These are phyloP conservation scores for Pitta sordida DNA, from an alignment of 2,113 vertebrate species.

Conservation along the genomic window DNA sequence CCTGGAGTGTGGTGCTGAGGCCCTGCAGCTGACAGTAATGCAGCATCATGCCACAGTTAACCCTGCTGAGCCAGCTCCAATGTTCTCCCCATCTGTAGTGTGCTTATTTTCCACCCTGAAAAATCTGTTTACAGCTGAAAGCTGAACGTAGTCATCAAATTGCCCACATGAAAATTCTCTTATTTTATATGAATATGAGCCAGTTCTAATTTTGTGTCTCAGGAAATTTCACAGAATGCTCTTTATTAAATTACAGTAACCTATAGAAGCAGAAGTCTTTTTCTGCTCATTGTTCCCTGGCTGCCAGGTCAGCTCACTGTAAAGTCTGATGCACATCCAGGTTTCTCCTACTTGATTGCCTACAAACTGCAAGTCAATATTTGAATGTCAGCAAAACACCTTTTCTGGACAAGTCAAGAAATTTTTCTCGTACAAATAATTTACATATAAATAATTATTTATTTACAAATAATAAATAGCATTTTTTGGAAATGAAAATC, in stretches of 20 bases:
- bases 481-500: background rate
- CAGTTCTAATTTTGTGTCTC: background rate
- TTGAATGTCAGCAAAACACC: background rate
- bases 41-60: constrained; percentile 58
- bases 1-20: constrained; percentile 36
- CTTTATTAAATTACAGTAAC: background rate
- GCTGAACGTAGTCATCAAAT: background rate
- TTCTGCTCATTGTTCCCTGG: background rate
- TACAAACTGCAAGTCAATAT: background rate
- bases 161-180: background rate
- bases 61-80: constrained; percentile 57
- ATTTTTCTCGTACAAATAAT: background rate
- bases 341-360: background rate
- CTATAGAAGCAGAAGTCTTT: background rate
- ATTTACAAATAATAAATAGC: background rate
- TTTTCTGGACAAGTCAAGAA: background rate
- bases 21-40: constrained; percentile 40
- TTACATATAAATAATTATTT: background rate
- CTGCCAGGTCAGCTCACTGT: background rate
- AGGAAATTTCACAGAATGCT: background rate
- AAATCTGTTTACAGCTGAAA: constrained; percentile 10
- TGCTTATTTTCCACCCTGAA: constrained; percentile 14
- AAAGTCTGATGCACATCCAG: background rate
- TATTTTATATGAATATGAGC: background rate
- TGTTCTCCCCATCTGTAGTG: constrained; percentile 17